A percentile compares a stretch with the other conserved stretches of the same genome.
phyloP scores from a whole-genome alignment of 2,113 vertebrate species.

The Menidia beryllina region DNA sequence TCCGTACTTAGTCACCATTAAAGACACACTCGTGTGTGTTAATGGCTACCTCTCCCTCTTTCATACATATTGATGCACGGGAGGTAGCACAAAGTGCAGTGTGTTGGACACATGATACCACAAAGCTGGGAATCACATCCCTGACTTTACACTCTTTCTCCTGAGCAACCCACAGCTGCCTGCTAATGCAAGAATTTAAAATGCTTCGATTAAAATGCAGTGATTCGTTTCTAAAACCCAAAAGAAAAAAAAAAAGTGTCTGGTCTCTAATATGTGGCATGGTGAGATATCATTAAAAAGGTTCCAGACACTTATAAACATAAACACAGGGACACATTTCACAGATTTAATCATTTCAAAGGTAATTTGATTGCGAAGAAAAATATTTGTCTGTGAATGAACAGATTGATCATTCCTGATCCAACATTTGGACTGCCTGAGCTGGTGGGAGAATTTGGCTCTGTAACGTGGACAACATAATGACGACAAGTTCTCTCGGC shows the following conservation, averaged over 20 bases:
- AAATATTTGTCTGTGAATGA: conserved; percentile 35
- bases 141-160: too few species aligned
- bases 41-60: too few species aligned
- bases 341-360: conserved; percentile 36
- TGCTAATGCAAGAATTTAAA: neutral
- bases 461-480: conserved; percentile 42
- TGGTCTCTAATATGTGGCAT: conserved; percentile 11
- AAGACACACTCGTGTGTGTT: too few species aligned
- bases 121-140: too few species aligned
- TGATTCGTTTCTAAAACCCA: conserved; percentile 1
- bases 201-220: conserved; percentile 1
- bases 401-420: conserved; percentile 61
- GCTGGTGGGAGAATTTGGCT: conserved; percentile 64
- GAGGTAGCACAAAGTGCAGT: too few species aligned
- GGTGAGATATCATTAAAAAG: neutral
- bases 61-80: too few species aligned
- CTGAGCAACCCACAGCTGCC: too few species aligned
- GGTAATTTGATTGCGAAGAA: conserved; percentile 35
- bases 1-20: too few species aligned
- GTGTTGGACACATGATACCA: too few species aligned
- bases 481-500: conserved; percentile 50
- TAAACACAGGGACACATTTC: conserved; percentile 27
- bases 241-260: neutral
- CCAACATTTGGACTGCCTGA: conserved; percentile 49
- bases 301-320: neutral